Conservation (phyloP, 2,797 vertebrate species). For the Odontamblyopus rebecca region DNA sequence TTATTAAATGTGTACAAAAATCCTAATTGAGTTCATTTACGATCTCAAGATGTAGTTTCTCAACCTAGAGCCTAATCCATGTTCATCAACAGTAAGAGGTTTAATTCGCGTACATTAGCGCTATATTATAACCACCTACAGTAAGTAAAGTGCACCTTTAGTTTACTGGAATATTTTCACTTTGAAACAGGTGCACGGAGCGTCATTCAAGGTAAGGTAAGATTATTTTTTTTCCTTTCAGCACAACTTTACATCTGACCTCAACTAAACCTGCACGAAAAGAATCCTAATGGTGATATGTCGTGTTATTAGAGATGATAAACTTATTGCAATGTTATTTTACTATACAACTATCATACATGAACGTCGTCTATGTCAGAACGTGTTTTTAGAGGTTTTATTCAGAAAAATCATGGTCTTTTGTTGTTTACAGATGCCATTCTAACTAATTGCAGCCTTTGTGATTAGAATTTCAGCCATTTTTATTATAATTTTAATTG, state of each 20-base stretch:
- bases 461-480: background rate
- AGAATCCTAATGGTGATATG: background rate
- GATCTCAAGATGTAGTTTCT: background rate
- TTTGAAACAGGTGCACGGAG: slow-evolving; percentile 41
- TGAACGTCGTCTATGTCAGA: too few species aligned
- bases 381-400: too few species aligned
- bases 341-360: too few species aligned
- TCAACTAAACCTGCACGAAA: background rate
- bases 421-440: too few species aligned
- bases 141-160: too few species aligned
- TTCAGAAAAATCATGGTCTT: too few species aligned
- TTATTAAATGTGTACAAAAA: slow-evolving; percentile 12
- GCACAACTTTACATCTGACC: background rate
- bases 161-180: too few species aligned
- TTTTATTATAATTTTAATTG: background rate
- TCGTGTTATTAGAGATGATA: background rate
- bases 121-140: slow-evolving; percentile 23
- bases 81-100: slow-evolving; percentile 12
- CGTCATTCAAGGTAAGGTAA: slow-evolving; percentile 36
- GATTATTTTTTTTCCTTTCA: slow-evolving; percentile 27
- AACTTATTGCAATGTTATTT: too few species aligned
- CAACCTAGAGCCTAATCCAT: background rate
- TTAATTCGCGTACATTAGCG: slow-evolving; percentile 28
- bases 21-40: background rate
- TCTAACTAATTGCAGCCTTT: background rate